Base-by-base conservation (phyloP, 2,888 invertebrate genomes). In the Caenorhabditis sp. region DNA sequence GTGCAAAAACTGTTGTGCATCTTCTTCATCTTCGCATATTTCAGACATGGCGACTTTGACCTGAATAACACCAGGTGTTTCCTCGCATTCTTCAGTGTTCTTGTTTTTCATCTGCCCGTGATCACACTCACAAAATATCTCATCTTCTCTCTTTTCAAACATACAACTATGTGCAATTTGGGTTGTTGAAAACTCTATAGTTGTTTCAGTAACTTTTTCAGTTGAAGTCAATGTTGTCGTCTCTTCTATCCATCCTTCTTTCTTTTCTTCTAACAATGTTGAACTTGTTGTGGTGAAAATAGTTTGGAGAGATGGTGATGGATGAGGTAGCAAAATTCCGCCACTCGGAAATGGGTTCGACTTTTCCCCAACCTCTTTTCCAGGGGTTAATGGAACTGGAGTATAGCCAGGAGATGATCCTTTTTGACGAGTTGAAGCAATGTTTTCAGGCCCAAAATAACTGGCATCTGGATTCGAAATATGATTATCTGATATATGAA, bases 161-260 rank as follows among this genome's bases (percentile, higher is more conserved):
- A 72, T 61, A 62, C 43, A 43, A n/a, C n/a, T n/a, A n/a, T n/a
- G n/a, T n/a, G n/a, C n/a, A n/a, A n/a, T n/a, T n/a, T n/a, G n/a
- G n/a, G n/a, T n/a, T n/a, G n/a, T 36, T 36, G 36, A 8, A 12
- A 36, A 36, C 6, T 5, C 12, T 5, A 36, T 8, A 12, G 36
- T 70, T 19, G 66, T 63, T 71, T 61, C 62, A 60, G 51, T n/a
- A 27, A 17, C 37, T 62, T 36, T 24, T 54, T 54, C 19, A 10
- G 24, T 43, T 43, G 5, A 14, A 43, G 43, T 62, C 10, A 55
- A 31, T 3, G 36, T n/a, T 14, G 69, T 43, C 36, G 59, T 62
- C 36, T 72, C 72, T 58, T 72, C 67, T 6, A 72, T 72, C 49
- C 67, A 67, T 6, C 72, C 72, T 60, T 67, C 61, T n/a, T 37